Conservation (phyloP, 2,888 invertebrate genomes). For the Noctua pronuba region DNA sequence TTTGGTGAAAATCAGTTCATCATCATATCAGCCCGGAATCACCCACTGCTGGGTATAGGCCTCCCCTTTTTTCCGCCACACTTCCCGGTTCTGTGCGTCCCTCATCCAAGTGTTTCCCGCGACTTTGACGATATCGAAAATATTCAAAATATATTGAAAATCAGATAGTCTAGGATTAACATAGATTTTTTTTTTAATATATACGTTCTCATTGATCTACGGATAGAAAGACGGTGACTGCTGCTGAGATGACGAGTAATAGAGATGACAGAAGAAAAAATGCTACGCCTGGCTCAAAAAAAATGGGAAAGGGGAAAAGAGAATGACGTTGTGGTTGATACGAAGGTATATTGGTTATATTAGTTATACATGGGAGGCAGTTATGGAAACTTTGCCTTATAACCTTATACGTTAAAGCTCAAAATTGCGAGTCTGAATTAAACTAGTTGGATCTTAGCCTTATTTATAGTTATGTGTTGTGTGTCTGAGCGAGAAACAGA, state of each 20-base stretch:
- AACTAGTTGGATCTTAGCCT: neutral
- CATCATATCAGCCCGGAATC: too few relatives aligned
- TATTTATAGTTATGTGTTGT: too few relatives aligned
- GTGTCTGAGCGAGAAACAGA: neutral
- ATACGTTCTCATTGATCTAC: neutral
- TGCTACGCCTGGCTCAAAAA: neutral
- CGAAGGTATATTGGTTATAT: neutral
- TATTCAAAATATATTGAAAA: too few relatives aligned
- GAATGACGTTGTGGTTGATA: neutral
- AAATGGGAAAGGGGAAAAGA: neutral
- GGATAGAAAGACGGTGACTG: slow-evolving; percentile 5
- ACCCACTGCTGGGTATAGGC: too few relatives aligned
- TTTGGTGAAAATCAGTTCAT: neutral
- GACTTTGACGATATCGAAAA: too few relatives aligned
- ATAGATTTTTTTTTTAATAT: neutral
- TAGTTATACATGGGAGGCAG: neutral
- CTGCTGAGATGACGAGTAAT: neutral
- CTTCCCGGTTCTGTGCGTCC: too few relatives aligned
- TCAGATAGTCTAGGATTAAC: neutral
- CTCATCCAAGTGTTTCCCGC: too few relatives aligned
- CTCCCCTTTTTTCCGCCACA: too few relatives aligned
- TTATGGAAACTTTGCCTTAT: neutral
- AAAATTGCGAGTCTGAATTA: neutral
- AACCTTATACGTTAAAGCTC: neutral
- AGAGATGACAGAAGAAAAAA: neutral